Percentiles rank a stretch among this genome's conserved stretches.
Conservation (phyloP, 2,113 vertebrate species). For the Crotalus horridus region DNA sequence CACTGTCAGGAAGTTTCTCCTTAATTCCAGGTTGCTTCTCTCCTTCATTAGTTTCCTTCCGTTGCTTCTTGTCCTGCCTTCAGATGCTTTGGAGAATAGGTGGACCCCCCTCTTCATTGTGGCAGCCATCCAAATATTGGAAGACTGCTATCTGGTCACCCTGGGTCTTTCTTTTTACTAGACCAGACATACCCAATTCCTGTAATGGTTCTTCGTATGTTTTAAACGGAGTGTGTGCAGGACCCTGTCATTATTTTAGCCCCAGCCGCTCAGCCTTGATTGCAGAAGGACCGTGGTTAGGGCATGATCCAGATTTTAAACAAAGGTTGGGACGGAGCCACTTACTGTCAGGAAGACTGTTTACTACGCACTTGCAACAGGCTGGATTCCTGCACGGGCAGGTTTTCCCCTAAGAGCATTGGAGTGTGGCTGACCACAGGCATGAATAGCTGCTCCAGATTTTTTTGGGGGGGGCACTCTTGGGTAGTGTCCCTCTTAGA, state of each 20-base stretch:
- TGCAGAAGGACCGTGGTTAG: not conserved
- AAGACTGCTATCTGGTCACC: not conserved
- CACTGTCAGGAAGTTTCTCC: not conserved
- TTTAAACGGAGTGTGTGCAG: not conserved
- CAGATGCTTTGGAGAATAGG: not conserved
- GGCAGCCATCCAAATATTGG: not conserved
- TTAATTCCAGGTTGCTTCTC: too few relatives aligned
- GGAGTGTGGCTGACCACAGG: not conserved
- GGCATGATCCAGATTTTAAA: not conserved
- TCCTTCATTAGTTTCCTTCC: not conserved
- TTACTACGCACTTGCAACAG: not conserved
- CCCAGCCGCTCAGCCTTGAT: not conserved
- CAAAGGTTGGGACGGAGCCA: not conserved
- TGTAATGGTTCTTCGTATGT: not conserved
- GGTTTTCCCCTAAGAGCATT: not conserved
- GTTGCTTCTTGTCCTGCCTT: not conserved
- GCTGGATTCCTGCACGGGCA: not conserved
- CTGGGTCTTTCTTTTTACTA: not conserved
- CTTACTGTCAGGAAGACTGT: not conserved
- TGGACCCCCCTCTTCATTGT: not conserved
- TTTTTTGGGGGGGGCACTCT: too few relatives aligned
- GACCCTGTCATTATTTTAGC: not conserved
- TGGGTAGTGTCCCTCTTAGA: not conserved
- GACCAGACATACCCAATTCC: not conserved
- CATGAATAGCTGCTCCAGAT: not conserved